Evolutionary conservation across 2,888 invertebrate genomes (phyloP), one percentile per base, ranked within the genome.

Genomic region (Congeria kusceri): DNA sequence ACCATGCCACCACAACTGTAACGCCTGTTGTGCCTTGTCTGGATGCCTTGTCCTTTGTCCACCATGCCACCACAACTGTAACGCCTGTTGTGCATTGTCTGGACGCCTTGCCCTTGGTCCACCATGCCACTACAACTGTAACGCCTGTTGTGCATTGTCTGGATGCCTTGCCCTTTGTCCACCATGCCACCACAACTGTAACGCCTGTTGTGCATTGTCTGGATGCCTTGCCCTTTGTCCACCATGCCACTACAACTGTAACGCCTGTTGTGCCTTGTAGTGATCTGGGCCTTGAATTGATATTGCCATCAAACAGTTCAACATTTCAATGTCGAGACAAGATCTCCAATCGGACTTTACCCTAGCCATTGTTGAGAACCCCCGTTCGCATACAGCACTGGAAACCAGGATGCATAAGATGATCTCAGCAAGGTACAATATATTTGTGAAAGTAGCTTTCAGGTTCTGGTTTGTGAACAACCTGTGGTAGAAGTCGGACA

Each of bases 331-430:
- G n/a, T n/a, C n/a, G n/a, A n/a, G 25, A 65, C 46, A 25, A 67
- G 78, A 47, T 44, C 82, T 77, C 82, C 77, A 83, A 27, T 84
- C 86, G 4, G 75, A 83, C 61, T 83, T 83, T 20, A 79, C 76
- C 9, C 84, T 47, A 9, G 77, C 70, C 77, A 84, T 80, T 3
- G 78, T 64, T 7, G 77, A 83, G 44, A 83, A 86, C 4, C 84
- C 83, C 18, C 84, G 65, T 23, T 80, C 80, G 77, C 82, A 83
- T 11, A 74, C 67, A 25, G 73, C 64, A 56, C 62, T 73, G 23
- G 72, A 79, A 7, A 75, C 39, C 20, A 66, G 70, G 0, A 77
- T 56, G 49, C 72, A 70, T 18, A 85, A 32, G 18, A 85, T 59
- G 9, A 81, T 72, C 46, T 83, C 79, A 39, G 71, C 57, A 1